A percentile compares a stretch with the other conserved stretches of the same genome.
phyloP scores from a whole-genome alignment of 2,888 invertebrate genomes.

The Andrena trimmerana region DNA sequence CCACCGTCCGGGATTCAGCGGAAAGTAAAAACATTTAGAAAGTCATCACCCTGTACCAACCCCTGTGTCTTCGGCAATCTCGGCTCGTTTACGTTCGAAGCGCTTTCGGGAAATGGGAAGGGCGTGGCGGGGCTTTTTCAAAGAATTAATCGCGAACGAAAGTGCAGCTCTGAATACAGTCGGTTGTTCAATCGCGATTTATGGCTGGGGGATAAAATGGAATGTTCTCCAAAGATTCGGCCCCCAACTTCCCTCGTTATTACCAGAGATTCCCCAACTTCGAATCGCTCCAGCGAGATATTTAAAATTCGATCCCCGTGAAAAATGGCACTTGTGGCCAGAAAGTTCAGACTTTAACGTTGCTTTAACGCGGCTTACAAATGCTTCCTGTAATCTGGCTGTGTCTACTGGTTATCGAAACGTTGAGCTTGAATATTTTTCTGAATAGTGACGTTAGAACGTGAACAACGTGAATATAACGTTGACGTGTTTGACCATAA shows the following conservation, averaged over 20 bases:
- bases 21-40: conserved; percentile 35
- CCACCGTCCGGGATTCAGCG: conserved; percentile 34
- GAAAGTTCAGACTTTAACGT: conserved; percentile 40
- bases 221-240: conserved; percentile 24
- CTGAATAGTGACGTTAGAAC: too few relatives aligned
- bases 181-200: conserved; percentile 43
- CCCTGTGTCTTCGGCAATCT: neutral
- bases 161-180: neutral
- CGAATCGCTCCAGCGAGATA: conserved; percentile 51
- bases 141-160: conserved; percentile 1
- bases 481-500: too few relatives aligned
- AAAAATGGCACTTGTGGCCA: conserved; percentile 30
- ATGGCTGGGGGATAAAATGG: conserved; percentile 40
- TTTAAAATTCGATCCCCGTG: conserved; percentile 59
- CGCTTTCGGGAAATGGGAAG: neutral
- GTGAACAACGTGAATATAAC: too few relatives aligned
- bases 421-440: neutral
- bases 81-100: conserved; percentile 7
- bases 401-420: too few relatives aligned
- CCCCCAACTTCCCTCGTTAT: conserved; percentile 61
- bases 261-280: conserved; percentile 45
- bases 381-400: neutral
- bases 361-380: conserved; percentile 17
- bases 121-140: neutral
- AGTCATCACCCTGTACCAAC: conserved; percentile 29